These are phyloP conservation scores for Aphaenogaster rudis DNA, from an alignment of 1,140 invertebrate species.

Conservation along the genomic window DNA sequence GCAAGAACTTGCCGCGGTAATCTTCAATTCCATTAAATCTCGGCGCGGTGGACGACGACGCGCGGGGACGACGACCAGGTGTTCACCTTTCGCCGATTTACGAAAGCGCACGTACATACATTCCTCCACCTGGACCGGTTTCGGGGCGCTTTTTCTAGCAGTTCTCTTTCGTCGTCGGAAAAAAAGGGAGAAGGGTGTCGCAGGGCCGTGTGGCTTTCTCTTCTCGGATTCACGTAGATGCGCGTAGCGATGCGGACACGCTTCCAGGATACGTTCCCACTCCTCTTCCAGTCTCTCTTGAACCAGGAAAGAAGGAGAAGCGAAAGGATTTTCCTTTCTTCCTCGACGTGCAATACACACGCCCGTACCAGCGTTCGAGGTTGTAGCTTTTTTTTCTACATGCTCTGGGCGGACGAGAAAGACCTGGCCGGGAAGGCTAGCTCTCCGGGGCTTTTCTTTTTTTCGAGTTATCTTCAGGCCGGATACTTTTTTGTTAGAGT, in stretches of 20 bases:
- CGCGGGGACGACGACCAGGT: conserved; percentile 22
- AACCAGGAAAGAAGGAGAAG: conserved; percentile 20
- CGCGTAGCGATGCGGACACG: conserved; percentile 4
- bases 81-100: conserved; percentile 49
- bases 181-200: conserved; percentile 14
- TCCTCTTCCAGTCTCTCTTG: conserved; percentile 21
- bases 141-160: conserved; percentile 16
- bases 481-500: conserved; percentile 19
- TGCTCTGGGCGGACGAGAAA: neutral
- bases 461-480: neutral
- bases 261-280: neutral
- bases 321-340: conserved; percentile 33
- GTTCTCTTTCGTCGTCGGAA: neutral
- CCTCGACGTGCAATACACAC: neutral
- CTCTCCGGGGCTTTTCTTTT: neutral
- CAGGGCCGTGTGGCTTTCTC: conserved; percentile 26
- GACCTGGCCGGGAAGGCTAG: neutral
- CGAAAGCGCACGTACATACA: conserved; percentile 28
- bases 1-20: conserved; percentile 14
- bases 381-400: conserved; percentile 20
- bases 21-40: conserved; percentile 52
- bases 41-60: neutral
- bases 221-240: conserved; percentile 16
- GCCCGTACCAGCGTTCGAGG: neutral
- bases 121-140: conserved; percentile 54